These are phyloP conservation scores for human (Homo sapiens) DNA, from an alignment of 2,113 vertebrate species.

Conservation along the genomic window GRCh38 chr17:30031501-30032000, in stretches of 20 bases:
- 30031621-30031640: neutral
- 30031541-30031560: neutral
- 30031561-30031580: neutral
- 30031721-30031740: neutral
- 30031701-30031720: neutral
- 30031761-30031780: neutral
- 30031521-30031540: neutral
- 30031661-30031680: neutral
- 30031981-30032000: neutral
- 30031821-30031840: neutral
- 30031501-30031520: neutral
- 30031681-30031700: neutral
- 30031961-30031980: neutral
- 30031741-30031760: neutral
- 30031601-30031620: neutral
- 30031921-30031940: neutral
- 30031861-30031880: neutral
- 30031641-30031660: constrained; percentile 2
- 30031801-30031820: neutral
- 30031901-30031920: neutral
- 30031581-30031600: neutral
- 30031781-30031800: neutral
- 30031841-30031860: neutral
- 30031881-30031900: neutral
- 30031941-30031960: neutral